Percentiles rank a stretch among this genome's conserved stretches.
Conservation (phyloP, 2,797 vertebrate genomes). For the Eremophila alpestris region DNA sequence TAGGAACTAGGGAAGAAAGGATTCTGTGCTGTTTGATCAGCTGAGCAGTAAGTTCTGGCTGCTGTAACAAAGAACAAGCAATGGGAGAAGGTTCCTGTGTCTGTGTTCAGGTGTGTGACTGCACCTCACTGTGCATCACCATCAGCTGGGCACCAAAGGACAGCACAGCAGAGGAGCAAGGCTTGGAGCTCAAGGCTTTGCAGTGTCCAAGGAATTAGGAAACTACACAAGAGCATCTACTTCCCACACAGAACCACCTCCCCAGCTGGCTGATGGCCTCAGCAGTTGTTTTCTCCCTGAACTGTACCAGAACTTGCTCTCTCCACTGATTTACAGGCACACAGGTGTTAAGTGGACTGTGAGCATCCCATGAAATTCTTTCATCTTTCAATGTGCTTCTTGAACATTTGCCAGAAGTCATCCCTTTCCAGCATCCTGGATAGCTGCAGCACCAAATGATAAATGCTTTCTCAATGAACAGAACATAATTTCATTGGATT, state of each 20-base stretch:
- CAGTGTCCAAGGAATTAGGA: neutral
- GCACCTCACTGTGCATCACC: neutral
- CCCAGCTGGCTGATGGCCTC: neutral
- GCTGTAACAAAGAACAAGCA: neutral
- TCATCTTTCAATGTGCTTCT: slow-evolving; percentile 55
- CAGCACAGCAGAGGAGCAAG: neutral
- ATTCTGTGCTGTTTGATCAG: neutral
- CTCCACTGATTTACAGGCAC: slow-evolving; percentile 56
- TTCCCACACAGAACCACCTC: neutral
- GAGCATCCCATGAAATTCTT: slow-evolving; percentile 54
- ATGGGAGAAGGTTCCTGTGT: neutral
- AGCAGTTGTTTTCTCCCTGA: neutral
- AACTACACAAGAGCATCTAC: neutral
- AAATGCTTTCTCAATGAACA: slow-evolving; percentile 62
- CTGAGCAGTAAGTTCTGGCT: neutral
- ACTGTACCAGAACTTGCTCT: neutral
- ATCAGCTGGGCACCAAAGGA: neutral
- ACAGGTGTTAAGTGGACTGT: slow-evolving; percentile 31
- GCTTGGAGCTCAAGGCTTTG: neutral
- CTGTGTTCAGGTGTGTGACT: neutral
- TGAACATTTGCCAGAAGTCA: slow-evolving; percentile 52
- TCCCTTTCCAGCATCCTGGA: slow-evolving; percentile 53
- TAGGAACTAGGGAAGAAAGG: neutral
- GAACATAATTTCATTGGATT: slow-evolving; percentile 66
- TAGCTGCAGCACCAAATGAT: slow-evolving; percentile 59